These are phyloP conservation scores for Carpatolechia fugitivella DNA, from an alignment of 2,888 invertebrate species.

Conservation along the genomic window DNA sequence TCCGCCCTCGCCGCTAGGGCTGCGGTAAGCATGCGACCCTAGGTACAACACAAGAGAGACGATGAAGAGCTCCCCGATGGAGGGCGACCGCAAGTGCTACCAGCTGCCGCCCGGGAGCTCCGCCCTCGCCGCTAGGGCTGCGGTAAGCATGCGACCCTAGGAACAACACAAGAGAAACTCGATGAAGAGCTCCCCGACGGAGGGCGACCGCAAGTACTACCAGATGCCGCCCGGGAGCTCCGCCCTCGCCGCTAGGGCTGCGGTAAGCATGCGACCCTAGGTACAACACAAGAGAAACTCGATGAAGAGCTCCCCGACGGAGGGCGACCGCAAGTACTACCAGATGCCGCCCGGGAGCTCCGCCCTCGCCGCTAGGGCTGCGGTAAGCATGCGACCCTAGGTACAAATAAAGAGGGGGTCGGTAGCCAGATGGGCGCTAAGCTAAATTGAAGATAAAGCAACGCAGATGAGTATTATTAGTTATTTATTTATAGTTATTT, in stretches of 20 bases:
- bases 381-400: constrained; percentile 72
- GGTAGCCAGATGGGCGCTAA: too few relatives aligned
- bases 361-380: constrained; percentile 90
- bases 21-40: constrained; percentile 76
- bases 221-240: constrained; percentile 93
- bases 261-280: constrained; percentile 72
- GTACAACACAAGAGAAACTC: too few relatives aligned
- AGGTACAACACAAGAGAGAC: too few relatives aligned
- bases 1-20: constrained; percentile 90
- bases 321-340: constrained; percentile 94
- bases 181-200: constrained; percentile 93
- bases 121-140: constrained; percentile 90
- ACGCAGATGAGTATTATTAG: too few relatives aligned
- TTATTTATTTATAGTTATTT: too few relatives aligned
- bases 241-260: constrained; percentile 90
- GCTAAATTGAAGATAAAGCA: constrained; percentile 95
- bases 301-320: constrained; percentile 93
- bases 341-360: constrained; percentile 93
- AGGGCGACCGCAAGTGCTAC: constrained; percentile 94
- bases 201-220: constrained; percentile 94
- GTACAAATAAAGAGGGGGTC: too few relatives aligned
- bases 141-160: constrained; percentile 72
- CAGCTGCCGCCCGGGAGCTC: constrained; percentile 93
- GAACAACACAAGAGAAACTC: too few relatives aligned
- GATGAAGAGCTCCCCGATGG: constrained; percentile 93